Percentiles rank a stretch among this genome's conserved stretches.
These are phyloP conservation scores for Drosophila birchii DNA, from an alignment of 2,888 invertebrate species.

Conservation along the genomic window DNA sequence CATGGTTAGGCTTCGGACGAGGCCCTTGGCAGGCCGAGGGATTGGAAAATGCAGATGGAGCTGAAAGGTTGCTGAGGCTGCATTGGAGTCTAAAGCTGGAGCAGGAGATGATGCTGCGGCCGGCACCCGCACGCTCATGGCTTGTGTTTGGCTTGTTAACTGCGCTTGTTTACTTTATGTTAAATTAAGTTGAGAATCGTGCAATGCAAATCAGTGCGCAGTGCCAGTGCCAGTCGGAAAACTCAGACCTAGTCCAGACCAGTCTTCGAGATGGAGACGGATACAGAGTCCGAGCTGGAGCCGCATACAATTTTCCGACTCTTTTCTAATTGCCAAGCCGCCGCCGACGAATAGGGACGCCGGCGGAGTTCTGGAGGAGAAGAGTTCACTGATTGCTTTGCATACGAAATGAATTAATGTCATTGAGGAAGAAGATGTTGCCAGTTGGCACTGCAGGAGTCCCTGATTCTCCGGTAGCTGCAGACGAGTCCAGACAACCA, in stretches of 20 bases:
- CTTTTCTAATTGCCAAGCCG: constrained; percentile 77
- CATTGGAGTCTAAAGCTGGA: background rate
- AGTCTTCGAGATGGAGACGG: constrained; percentile 15
- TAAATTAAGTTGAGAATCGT: constrained; percentile 83
- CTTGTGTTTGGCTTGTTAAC: constrained; percentile 81
- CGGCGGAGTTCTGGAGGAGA: constrained; percentile 37
- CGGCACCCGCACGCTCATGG: constrained; percentile 76
- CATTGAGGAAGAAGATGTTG: constrained; percentile 79
- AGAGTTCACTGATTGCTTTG: constrained; percentile 72
- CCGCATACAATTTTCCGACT: constrained; percentile 76
- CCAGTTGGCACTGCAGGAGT: constrained; percentile 47
- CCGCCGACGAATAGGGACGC: background rate
- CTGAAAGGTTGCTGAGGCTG: constrained; percentile 9
- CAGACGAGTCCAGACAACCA: constrained; percentile 19
- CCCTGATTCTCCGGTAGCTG: constrained; percentile 43
- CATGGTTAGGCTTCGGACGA: constrained; percentile 39
- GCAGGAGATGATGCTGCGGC: constrained; percentile 39
- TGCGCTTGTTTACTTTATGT: constrained; percentile 83
- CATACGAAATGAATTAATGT: constrained; percentile 82
- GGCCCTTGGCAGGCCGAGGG: constrained; percentile 53
- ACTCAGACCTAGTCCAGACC: constrained; percentile 43
- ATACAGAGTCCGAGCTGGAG: constrained; percentile 28
- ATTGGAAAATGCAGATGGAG: constrained; percentile 27
- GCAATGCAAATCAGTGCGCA: constrained; percentile 81
- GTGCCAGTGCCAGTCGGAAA: constrained; percentile 43